Conservation (phyloP, 2,888 invertebrate genomes). For the Hyles lineata region DNA sequence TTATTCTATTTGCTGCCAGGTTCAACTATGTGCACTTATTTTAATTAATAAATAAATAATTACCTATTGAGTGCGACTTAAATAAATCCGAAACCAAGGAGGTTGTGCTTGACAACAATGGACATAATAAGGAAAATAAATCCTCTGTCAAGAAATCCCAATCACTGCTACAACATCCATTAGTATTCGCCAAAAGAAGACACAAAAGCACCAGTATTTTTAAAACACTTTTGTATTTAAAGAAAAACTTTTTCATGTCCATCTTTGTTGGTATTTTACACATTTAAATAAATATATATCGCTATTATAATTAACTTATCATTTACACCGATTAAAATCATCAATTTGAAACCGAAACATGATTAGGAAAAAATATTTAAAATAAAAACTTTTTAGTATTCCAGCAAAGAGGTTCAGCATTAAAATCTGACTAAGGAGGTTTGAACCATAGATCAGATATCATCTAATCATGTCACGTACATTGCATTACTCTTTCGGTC, state of each 20-base stretch:
- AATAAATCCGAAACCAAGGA: constrained; percentile 63
- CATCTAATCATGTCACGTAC: constrained; percentile 69
- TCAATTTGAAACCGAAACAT: neutral
- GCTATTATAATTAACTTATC: neutral
- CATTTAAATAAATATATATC: neutral
- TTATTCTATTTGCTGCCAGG: neutral
- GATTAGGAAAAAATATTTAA: neutral
- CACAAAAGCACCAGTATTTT: constrained; percentile 49
- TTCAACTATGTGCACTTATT: neutral
- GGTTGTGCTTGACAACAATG: constrained; percentile 61
- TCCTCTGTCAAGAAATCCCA: constrained; percentile 70
- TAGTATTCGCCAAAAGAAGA: constrained; percentile 52
- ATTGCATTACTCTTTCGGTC: constrained; percentile 41
- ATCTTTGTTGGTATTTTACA: constrained; percentile 45
- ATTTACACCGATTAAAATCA: neutral
- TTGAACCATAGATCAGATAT: constrained; percentile 35
- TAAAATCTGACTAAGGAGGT: constrained; percentile 26
- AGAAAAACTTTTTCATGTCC: constrained; percentile 47
- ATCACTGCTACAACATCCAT: constrained; percentile 62
- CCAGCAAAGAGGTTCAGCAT: neutral
- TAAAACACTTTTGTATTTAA: constrained; percentile 48
- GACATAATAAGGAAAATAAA: constrained; percentile 62
- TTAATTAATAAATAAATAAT: constrained; percentile 42
- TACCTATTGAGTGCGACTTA: constrained; percentile 56
- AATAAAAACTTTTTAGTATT: neutral